A percentile compares a stretch with the other conserved stretches of the same genome.
phyloP scores from a whole-genome alignment of 2,797 vertebrate genomes.

The Vireo griseus region DNA sequence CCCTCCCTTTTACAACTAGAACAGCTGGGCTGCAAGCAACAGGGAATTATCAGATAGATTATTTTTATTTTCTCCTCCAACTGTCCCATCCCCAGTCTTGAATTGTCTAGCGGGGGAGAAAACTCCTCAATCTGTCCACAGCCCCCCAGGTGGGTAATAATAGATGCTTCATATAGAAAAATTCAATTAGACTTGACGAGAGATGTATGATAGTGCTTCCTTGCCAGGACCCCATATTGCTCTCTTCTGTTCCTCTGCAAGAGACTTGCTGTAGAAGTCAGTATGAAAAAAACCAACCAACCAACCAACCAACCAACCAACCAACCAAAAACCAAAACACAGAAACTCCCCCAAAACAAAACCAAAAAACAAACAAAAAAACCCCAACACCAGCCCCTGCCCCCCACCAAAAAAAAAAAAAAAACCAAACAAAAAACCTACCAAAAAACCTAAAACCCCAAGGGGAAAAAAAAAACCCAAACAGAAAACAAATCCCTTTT shows the following conservation, averaged over 20 bases:
- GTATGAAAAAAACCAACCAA: not conserved
- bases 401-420: not conserved
- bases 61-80: not conserved
- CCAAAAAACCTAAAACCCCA: too few species aligned
- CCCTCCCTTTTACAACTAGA: not conserved
- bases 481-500: not conserved
- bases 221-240: not conserved
- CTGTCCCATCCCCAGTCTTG: not conserved
- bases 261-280: not conserved
- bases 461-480: too few species aligned
- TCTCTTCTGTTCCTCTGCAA: not conserved
- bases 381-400: too few species aligned
- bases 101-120: not conserved
- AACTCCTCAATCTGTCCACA: slow-evolving; percentile 29
- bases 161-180: slow-evolving; percentile 19
- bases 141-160: not conserved
- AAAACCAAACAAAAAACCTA: too few species aligned
- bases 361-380: not conserved
- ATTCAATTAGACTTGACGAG: slow-evolving; percentile 28
- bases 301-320: not conserved
- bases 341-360: not conserved
- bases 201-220: not conserved
- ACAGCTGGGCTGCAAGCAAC: slow-evolving; percentile 5
- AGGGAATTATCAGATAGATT: not conserved
- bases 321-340: not conserved